Evolutionary conservation across 2,797 vertebrate species (phyloP).

Genomic region (Anguilla megastoma): DNA sequence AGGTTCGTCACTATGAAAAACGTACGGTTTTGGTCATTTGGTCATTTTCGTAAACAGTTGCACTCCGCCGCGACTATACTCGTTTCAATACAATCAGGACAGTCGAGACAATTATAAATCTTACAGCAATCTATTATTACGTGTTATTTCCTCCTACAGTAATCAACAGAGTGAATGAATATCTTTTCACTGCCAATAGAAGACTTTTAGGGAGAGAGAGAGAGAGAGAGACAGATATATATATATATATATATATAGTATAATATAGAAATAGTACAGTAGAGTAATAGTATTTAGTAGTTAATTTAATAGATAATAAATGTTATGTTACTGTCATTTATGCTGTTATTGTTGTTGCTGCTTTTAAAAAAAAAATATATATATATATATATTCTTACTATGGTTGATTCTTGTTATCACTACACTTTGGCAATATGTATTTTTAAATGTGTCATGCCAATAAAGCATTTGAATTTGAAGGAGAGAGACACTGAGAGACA

Average conservation of each 20-base stretch:
- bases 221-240: background rate
- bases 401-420: too few relatives aligned
- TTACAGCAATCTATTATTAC: constrained; percentile 8
- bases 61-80: background rate
- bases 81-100: background rate
- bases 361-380: too few relatives aligned
- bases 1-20: background rate
- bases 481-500: background rate
- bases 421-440: too few relatives aligned
- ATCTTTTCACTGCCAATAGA: constrained; percentile 23
- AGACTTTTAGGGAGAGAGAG: constrained; percentile 10
- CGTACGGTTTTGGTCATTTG: background rate
- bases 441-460: too few relatives aligned
- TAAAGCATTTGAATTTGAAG: too few relatives aligned
- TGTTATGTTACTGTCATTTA: too few relatives aligned
- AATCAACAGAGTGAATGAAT: constrained; percentile 20
- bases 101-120: constrained; percentile 1
- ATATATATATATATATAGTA: too few relatives aligned
- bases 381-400: too few relatives aligned
- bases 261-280: too few relatives aligned
- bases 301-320: too few relatives aligned
- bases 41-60: background rate
- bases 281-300: too few relatives aligned
- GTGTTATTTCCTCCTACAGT: constrained; percentile 19
- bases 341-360: too few relatives aligned